Evolutionary conservation across 1,140 invertebrate genomes (phyloP), one percentile per base, ranked within the genome.

Genomic region (Lysiphlebus fabarum): DNA sequence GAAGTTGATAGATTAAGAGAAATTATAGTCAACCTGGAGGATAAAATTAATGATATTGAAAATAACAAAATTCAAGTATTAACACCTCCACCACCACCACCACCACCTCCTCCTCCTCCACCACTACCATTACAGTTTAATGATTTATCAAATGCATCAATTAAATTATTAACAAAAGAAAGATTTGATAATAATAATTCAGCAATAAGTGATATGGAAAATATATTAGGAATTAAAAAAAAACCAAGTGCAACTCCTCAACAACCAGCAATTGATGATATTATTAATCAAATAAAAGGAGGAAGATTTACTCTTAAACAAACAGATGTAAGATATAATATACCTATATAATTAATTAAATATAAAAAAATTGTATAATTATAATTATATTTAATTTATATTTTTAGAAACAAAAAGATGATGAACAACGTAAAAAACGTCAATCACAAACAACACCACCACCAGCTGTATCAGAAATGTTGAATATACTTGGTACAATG

Each of bases 261-360:
- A 62, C 75, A 78, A 47, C 73, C 75, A 77, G 86, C 83, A 3
- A 88, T 89, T 63, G 87, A 88, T 62, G 86, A 87, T 42, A 87
- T 90, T 61, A 87, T 90, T 5, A 88, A 87, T 70, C 85, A 88
- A 70, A 88, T 89, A 26, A 90, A 90, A 78, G 85, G 86, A 10
- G 87, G 87, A n/a, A 82, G 84, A 58, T 90, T 89, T 70, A 87
- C 85, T 0, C 71, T 89, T 8, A 86, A 85, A 65, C 84, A 86
- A 7, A 82, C 83, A 1, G 86, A 87, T 48, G 81, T 83, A 71
- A 80, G 72, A 54, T 37, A 56, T 50, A 47, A 44, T 62, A 58
- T 57, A 42, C 17, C 59, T n/a, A 5, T 7, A 11, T 44, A 14
- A 36, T 48, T 51, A 40, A n/a, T n/a, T n/a, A n/a, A n/a, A n/a